These are phyloP conservation scores for Sylvietta virens DNA, from an alignment of 2,113 vertebrate species.

Conservation along the genomic window DNA sequence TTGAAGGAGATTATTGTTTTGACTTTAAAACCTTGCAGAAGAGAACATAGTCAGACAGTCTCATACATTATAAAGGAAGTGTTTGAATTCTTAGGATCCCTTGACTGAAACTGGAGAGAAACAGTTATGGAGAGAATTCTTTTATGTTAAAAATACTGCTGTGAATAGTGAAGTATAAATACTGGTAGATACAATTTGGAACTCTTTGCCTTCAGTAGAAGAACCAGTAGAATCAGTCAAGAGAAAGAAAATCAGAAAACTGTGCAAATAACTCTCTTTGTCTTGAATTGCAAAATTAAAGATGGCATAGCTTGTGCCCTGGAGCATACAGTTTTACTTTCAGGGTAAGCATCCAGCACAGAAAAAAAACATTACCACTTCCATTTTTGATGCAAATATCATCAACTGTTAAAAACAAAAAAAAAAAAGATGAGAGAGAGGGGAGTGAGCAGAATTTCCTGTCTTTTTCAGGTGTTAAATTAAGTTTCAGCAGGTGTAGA, in stretches of 20 bases:
- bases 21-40: background rate
- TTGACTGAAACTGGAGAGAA: background rate
- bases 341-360: background rate
- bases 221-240: background rate
- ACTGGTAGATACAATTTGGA: background rate
- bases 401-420: background rate
- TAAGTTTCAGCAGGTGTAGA: background rate
- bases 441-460: background rate
- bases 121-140: background rate
- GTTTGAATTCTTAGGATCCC: background rate
- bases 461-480: background rate
- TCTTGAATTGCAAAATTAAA: background rate
- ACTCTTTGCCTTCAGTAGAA: background rate
- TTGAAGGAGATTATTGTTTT: background rate
- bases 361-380: background rate
- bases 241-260: background rate
- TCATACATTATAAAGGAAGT: background rate
- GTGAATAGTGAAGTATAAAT: background rate
- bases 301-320: background rate
- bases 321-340: background rate
- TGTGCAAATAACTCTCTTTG: background rate
- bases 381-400: background rate
- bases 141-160: background rate
- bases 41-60: background rate
- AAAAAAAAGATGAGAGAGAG: background rate